These are phyloP conservation scores for Tipula lateralis DNA, from an alignment of 2,888 invertebrate genomes.

Conservation along the genomic window DNA sequence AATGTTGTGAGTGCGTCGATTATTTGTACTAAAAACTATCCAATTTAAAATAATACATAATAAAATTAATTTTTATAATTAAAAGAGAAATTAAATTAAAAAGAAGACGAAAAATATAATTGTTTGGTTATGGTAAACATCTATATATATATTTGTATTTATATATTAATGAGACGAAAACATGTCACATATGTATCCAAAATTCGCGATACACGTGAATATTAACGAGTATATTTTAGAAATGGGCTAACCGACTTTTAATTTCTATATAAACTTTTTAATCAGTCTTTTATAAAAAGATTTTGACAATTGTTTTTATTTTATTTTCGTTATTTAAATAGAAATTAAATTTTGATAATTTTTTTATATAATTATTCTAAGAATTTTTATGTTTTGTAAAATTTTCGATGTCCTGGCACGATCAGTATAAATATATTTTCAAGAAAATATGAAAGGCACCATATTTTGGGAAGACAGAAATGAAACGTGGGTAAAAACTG, in stretches of 20 bases:
- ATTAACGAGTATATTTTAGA: background rate
- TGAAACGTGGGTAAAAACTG: background rate
- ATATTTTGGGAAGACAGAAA: background rate
- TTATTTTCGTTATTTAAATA: background rate
- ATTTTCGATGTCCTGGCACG: background rate
- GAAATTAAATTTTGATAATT: background rate
- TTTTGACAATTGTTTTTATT: background rate
- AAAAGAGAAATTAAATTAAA: background rate
- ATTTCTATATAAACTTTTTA: constrained; percentile 19
- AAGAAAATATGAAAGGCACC: background rate
- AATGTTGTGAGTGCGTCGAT: background rate
- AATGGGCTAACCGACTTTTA: background rate
- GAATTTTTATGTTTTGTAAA: background rate
- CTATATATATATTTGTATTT: too few species aligned
- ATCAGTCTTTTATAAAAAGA: constrained; percentile 19
- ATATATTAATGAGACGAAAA: background rate
- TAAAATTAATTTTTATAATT: background rate
- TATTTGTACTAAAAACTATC: background rate
- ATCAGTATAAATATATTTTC: background rate
- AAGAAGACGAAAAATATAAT: background rate
- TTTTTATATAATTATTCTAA: background rate
- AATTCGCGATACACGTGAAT: background rate
- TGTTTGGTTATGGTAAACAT: background rate
- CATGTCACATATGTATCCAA: background rate
- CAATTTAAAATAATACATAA: background rate